Base-by-base conservation (phyloP, 2,113 vertebrate genomes). In the Myxocyprinus asiaticus region DNA sequence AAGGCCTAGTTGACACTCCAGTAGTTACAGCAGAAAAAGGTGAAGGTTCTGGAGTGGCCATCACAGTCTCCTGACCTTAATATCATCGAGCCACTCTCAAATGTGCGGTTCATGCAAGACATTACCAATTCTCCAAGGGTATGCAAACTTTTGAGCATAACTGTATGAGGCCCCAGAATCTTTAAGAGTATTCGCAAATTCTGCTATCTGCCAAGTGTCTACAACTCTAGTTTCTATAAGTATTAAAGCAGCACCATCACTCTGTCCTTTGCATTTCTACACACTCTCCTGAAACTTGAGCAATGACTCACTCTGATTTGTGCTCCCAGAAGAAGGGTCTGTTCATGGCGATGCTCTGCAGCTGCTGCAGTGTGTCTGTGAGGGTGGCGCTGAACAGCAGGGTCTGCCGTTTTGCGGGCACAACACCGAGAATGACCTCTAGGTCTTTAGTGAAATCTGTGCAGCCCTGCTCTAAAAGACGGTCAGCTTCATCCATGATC, bases 301-400 rank as follows among this genome's bases (percentile, higher is more conserved):
- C 56, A 12, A n/a, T n/a, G 81, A n/a, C 96, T 93, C 83, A 99
- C 97, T 94, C 94, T 0, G 95, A 89, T 6, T n/a, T 89, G 0
- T 95, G 95, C 89, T 98, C 95, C 95, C 96, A 99, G 88, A 96
- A 98, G 92, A 96, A 98, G 0, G 98, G 97, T 47, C 88, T 86
- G 89, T 97, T 97, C 80, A 94, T 90, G 4, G 97, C 96, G 63
- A 99, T 92, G 72, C 74, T 87, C 85, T 94, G 90, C 6, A 99
- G 93, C 82, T 96, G 91, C 1, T 88, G 87, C 63, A 99, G 91
- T 0, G 97, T 97, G 83, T 95, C 95, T 0, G 95, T 99, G 0
- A 99, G 93, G 0, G 98, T 99, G 86, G 98, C 98, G 0, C 97
- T 98, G 91, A 99, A 98, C 0, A 99, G 93, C 81, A 99, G 80